Conservation (phyloP, 2,888 invertebrate species). For the Nematopogon swammerdamellus region DNA sequence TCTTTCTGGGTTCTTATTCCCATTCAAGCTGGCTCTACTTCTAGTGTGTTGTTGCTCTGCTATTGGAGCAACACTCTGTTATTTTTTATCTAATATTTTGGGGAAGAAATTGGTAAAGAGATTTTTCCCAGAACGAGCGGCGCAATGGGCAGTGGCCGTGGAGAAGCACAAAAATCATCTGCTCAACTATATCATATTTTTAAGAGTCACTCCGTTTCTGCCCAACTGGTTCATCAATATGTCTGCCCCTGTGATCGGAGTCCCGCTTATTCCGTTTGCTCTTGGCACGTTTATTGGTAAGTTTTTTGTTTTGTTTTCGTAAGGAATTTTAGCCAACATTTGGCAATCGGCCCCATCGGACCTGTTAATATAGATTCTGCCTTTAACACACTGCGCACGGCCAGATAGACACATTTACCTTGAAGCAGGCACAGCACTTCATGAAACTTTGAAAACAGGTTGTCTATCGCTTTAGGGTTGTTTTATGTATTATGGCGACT, state of each 20-base stretch:
- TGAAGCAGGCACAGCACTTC: too few relatives aligned
- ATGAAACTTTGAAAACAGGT: too few relatives aligned
- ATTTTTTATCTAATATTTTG: constrained; percentile 85
- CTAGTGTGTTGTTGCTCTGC: constrained; percentile 94
- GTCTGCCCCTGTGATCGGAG: constrained; percentile 94
- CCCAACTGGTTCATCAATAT: constrained; percentile 99
- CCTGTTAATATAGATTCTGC: too few relatives aligned
- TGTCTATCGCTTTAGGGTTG: too few relatives aligned
- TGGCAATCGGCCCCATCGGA: too few relatives aligned
- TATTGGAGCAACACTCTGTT: constrained; percentile 93
- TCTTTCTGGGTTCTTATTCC: constrained; percentile 93
- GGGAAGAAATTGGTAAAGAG: constrained; percentile 81
- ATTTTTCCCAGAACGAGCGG: constrained; percentile 86
- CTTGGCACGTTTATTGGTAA: constrained; percentile 92
- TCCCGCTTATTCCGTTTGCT: constrained; percentile 89
- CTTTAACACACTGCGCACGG: too few relatives aligned
- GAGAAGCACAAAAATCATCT: constrained; percentile 83
- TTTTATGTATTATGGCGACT: too few relatives aligned
- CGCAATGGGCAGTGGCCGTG: constrained; percentile 82
- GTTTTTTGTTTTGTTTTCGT: too few relatives aligned
- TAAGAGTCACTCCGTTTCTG: constrained; percentile 94
- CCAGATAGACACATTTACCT: too few relatives aligned
- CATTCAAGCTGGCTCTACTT: constrained; percentile 83
- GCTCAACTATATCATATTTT: constrained; percentile 94
- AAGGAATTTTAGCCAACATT: too few relatives aligned